A percentile compares a stretch with the other conserved stretches of the same genome.
These are phyloP conservation scores for Hippocampus mohnikei DNA, from an alignment of 2,113 vertebrate genomes.

Conservation along the genomic window DNA sequence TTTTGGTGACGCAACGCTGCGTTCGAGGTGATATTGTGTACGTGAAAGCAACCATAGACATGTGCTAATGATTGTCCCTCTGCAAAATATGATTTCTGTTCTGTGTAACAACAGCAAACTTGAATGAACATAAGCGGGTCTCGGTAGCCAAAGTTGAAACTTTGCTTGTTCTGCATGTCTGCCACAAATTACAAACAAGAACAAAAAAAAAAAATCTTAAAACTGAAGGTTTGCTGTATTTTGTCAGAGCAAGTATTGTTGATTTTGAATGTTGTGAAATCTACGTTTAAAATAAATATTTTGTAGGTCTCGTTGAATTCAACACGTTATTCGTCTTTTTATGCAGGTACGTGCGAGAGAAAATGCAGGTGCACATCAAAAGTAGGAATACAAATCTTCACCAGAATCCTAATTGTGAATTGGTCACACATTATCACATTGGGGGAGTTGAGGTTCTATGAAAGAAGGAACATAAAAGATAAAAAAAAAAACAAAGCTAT, in stretches of 20 bases:
- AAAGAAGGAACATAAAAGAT: not conserved
- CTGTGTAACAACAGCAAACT: not conserved
- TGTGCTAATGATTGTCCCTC: not conserved
- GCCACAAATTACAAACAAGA: not conserved
- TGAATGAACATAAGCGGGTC: not conserved
- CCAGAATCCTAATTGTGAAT: not conserved
- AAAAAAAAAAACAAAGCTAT: not conserved
- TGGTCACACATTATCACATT: not conserved
- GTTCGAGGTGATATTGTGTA: slow-evolving; percentile 25
- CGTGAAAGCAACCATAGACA: slow-evolving; percentile 10
- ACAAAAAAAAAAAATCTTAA: not conserved
- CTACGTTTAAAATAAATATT: not conserved
- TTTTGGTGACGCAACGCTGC: slow-evolving; percentile 57
- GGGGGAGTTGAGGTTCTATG: not conserved
- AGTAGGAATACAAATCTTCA: not conserved
- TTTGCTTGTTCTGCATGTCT: not conserved
- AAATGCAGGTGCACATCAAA: not conserved
- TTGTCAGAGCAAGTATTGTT: not conserved
- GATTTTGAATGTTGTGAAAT: not conserved
- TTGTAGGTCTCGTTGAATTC: not conserved
- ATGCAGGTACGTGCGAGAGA: not conserved
- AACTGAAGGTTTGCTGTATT: not conserved
- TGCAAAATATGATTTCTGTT: not conserved
- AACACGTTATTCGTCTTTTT: not conserved
- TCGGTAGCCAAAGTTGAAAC: not conserved